A percentile compares a stretch with the other conserved stretches of the same genome.
Conservation (phyloP, 2,797 vertebrate genomes). For the Diceros bicornis region DNA sequence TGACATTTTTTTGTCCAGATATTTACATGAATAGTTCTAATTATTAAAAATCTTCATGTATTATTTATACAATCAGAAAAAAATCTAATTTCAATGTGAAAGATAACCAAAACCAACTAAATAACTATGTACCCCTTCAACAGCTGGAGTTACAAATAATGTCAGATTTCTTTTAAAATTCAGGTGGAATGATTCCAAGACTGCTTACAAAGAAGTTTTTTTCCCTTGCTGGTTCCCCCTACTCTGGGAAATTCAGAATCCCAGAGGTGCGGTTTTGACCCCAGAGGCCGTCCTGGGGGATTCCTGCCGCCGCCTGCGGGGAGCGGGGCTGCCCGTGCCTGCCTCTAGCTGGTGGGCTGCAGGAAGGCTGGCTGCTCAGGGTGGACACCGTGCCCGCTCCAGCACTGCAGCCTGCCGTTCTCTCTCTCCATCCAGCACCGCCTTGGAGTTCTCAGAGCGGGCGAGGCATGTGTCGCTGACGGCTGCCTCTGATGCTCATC, state of each 20-base stretch:
- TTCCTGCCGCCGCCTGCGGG: too few relatives aligned
- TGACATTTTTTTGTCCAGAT: conserved; percentile 1
- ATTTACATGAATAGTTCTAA: neutral
- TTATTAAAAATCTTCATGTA: neutral
- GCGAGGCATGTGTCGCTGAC: accelerated
- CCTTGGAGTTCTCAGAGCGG: neutral
- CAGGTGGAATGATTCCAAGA: neutral
- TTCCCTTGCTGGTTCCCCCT: neutral
- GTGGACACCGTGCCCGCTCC: accelerated
- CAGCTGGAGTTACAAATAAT: neutral
- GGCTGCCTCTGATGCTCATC: neutral
- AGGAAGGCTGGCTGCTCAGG: too few relatives aligned
- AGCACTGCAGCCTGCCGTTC: accelerated
- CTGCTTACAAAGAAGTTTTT: neutral
- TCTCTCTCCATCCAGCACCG: neutral
- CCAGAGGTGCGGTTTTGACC: neutral
- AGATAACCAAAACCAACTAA: conserved; percentile 1
- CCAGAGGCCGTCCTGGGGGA: too few relatives aligned
- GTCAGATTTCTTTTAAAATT: conserved; percentile 21
- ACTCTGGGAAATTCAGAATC: neutral
- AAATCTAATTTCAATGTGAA: neutral
- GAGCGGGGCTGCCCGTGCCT: neutral
- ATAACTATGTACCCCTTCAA: neutral
- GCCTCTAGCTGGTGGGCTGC: neutral
- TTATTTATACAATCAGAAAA: conserved; percentile 4